phyloP scores from a whole-genome alignment of 2,888 invertebrate genomes.

The Callinectes sapidus region DNA sequence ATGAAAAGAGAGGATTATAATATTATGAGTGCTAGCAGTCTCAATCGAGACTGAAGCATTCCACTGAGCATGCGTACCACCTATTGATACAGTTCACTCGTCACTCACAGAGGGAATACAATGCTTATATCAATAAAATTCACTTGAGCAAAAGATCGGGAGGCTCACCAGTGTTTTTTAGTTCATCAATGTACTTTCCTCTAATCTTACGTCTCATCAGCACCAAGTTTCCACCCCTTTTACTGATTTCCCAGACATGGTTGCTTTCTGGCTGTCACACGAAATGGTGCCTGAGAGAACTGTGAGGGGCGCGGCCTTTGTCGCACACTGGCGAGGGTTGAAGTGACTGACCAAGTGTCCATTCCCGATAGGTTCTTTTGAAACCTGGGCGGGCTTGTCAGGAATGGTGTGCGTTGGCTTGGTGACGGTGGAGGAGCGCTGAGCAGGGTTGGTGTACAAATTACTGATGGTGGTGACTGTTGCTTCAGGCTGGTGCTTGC shows the following conservation, averaged over 20 bases:
- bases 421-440: constrained; percentile 4
- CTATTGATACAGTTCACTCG: neutral
- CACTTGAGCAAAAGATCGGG: neutral
- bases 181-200: neutral
- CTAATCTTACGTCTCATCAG: neutral
- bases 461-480: constrained; percentile 49
- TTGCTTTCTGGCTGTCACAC: neutral
- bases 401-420: neutral
- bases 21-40: neutral
- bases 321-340: neutral
- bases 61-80: neutral
- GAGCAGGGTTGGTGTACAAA: constrained; percentile 44
- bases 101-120: neutral
- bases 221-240: constrained; percentile 55
- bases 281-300: neutral
- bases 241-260: neutral
- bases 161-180: neutral
- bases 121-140: neutral
- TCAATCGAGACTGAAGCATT: neutral
- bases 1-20: neutral
- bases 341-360: neutral
- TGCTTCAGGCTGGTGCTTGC: constrained; percentile 1
- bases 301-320: neutral
- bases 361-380: neutral
- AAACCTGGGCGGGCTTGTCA: neutral